phyloP scores from a whole-genome alignment of 2,888 invertebrate species.

The Agrilus biguttatus region DNA sequence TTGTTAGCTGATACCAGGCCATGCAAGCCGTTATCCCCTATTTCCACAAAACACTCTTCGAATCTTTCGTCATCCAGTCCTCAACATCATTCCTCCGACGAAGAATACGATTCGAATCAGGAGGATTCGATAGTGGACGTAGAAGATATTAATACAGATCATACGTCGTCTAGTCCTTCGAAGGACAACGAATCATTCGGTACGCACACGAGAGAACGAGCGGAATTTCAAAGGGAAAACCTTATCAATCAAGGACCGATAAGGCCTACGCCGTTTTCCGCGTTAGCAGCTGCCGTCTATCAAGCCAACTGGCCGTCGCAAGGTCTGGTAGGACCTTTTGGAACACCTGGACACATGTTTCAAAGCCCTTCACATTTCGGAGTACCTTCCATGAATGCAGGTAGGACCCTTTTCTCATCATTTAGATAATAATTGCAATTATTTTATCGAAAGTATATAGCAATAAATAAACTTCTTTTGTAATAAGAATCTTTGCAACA shows the following conservation, averaged over 20 bases:
- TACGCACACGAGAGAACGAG: slow-evolving; percentile 15
- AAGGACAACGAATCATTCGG: slow-evolving; percentile 28
- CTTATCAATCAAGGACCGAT: slow-evolving; percentile 44
- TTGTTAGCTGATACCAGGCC: slow-evolving; percentile 71
- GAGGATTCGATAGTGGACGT: slow-evolving; percentile 64
- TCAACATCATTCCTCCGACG: slow-evolving; percentile 37
- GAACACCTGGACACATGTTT: slow-evolving; percentile 46
- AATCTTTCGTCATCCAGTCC: slow-evolving; percentile 24
- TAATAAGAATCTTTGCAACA: too few relatives aligned
- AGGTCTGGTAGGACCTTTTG: slow-evolving; percentile 41
- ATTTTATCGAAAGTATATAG: neutral
- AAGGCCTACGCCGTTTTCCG: slow-evolving; percentile 63
- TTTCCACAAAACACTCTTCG: slow-evolving; percentile 30
- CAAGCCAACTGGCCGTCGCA: slow-evolving; percentile 42
- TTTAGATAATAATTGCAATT: neutral
- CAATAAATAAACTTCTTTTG: too few relatives aligned
- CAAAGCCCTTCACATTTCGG: slow-evolving; percentile 44
- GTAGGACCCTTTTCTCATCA: slow-evolving; percentile 18
- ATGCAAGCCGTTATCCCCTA: slow-evolving; percentile 31
- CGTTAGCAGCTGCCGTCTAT: slow-evolving; percentile 53
- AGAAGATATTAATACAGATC: slow-evolving; percentile 55
- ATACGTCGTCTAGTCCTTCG: slow-evolving; percentile 16
- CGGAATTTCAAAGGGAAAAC: slow-evolving; percentile 16
- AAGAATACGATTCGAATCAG: slow-evolving; percentile 55
- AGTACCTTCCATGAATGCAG: slow-evolving; percentile 30